phyloP scores from a whole-genome alignment of 2,888 invertebrate species.

The Dasypogon diadema region DNA sequence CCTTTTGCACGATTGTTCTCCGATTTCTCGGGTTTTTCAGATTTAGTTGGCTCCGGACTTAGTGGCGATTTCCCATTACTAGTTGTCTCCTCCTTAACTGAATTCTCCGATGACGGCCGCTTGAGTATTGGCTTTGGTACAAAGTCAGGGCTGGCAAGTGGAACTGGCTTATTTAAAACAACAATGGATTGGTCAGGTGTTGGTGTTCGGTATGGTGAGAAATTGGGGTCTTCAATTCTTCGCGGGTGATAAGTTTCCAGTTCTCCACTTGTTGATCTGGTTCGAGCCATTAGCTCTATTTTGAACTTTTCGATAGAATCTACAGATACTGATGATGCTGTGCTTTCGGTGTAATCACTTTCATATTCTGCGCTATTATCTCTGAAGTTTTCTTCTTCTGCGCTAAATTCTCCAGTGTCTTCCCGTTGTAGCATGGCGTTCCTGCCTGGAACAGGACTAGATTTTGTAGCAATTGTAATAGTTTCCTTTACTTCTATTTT shows the following conservation, averaged over 20 bases:
- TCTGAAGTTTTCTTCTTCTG: slow-evolving; percentile 57
- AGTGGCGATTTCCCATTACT: not conserved
- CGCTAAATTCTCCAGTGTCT: not conserved
- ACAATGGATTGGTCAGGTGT: slow-evolving; percentile 72
- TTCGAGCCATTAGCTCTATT: slow-evolving; percentile 65
- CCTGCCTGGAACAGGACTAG: slow-evolving; percentile 27
- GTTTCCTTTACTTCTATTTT: slow-evolving; percentile 13
- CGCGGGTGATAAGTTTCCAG: slow-evolving; percentile 79
- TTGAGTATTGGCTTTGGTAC: slow-evolving; percentile 86
- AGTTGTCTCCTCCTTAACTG: slow-evolving; percentile 61
- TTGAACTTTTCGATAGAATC: slow-evolving; percentile 68
- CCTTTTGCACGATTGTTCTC: slow-evolving; percentile 53
- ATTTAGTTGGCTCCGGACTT: slow-evolving; percentile 45
- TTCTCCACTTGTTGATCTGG: slow-evolving; percentile 70
- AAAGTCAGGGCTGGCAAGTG: slow-evolving; percentile 78
- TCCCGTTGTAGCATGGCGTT: not conserved
- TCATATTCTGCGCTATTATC: slow-evolving; percentile 68
- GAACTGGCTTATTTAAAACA: slow-evolving; percentile 72
- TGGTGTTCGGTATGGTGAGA: slow-evolving; percentile 66
- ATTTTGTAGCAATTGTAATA: slow-evolving; percentile 62
- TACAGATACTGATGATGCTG: slow-evolving; percentile 71
- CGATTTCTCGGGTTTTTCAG: slow-evolving; percentile 53
- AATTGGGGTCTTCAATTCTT: slow-evolving; percentile 68
- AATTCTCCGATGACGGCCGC: slow-evolving; percentile 69
- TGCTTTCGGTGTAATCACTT: slow-evolving; percentile 76